Base-by-base conservation (phyloP, 2,888 invertebrate species). In the Brenthis daphne region DNA sequence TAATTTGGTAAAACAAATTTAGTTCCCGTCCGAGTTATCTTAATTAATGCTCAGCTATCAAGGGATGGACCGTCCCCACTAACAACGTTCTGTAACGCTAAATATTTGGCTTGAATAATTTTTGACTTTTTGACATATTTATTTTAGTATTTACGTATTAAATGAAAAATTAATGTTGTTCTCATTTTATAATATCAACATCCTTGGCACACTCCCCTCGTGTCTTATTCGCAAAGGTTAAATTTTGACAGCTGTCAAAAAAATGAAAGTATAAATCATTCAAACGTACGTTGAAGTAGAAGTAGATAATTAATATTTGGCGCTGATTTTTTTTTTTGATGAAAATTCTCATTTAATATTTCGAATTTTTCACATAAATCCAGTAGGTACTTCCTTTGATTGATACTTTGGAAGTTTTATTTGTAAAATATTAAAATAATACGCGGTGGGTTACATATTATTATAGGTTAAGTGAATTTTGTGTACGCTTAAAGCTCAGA, bases 1-100 rank as follows among this genome's bases (percentile, higher is more conserved):
- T 77, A 80, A 82, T 84, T 83, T 80, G 78, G 79, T 81, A 77
- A 77, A 82, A 80, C 79, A 81, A 85, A 85, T 85, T 85, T 79
- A 80, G 76, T 78, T 76, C 37, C 68, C 71, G 65, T 69, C 72
- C 71, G 76, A 80, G 77, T 81, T 80, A 82, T 85, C 82, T 83
- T 82, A 80, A 83, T 85, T 83, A 85, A 79, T 77, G 79, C 76
- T 76, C 77, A 64, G 70, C 68, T 64, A 69, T 73, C 69, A 67
- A 68, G 74, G 72, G 74, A 69, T 74, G 60, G 65, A 57, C 65
- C 57, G 68, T 51, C 69, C 67, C 68, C 47, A 63, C 47, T 47
- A 20, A 47, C 20, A 54, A 54, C 24, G 24, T 54, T 56, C 13
- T 37, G 56, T 56, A 56, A 56, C n/a, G 33, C 16, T 5, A 20